Percentiles rank a stretch among this genome's conserved stretches.
Conservation (phyloP, 2,113 vertebrate genomes). For the Cavia porcellus region DNA sequence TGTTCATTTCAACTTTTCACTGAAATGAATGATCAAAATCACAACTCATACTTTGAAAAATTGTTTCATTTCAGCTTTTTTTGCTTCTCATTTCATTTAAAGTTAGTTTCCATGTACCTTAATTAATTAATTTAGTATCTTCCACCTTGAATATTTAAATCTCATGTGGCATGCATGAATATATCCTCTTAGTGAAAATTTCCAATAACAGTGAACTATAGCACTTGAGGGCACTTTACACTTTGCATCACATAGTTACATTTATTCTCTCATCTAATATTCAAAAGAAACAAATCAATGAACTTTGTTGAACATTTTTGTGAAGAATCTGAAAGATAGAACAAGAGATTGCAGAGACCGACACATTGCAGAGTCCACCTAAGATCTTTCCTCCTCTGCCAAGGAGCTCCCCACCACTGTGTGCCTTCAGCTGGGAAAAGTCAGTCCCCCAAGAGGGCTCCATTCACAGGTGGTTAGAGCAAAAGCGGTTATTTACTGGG, state of each 20-base stretch:
- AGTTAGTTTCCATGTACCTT: not conserved
- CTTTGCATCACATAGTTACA: not conserved
- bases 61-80: not conserved
- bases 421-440: not conserved
- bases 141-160: not conserved
- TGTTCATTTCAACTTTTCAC: not conserved
- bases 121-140: not conserved
- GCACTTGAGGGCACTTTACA: not conserved
- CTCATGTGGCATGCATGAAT: accelerated
- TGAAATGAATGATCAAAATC: not conserved
- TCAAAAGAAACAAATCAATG: not conserved
- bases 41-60: not conserved
- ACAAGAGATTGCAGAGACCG: too few relatives aligned
- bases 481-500: not conserved
- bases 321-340: not conserved
- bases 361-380: not conserved
- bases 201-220: not conserved
- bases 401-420: accelerated
- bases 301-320: not conserved
- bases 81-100: conserved; percentile 41
- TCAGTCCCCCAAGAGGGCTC: not conserved
- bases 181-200: not conserved
- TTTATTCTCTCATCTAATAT: not conserved
- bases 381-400: not conserved
- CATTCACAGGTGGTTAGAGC: not conserved